These are phyloP conservation scores for Garrulus glandarius DNA, from an alignment of 2,797 vertebrate genomes.

Conservation along the genomic window DNA sequence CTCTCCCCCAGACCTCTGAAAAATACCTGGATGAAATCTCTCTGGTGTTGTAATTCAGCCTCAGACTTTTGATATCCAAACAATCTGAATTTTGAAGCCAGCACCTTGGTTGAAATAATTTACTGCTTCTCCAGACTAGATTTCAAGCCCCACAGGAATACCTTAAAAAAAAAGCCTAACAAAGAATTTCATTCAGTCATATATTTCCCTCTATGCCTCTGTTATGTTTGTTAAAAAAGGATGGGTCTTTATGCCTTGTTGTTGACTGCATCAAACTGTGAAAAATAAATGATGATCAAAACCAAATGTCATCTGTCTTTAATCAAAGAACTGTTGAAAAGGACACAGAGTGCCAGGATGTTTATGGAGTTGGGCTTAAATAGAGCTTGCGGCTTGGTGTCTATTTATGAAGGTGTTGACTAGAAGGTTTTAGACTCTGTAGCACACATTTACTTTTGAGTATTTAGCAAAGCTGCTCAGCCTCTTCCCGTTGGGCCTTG, in stretches of 20 bases:
- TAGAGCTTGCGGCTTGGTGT: background rate
- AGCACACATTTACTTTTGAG: background rate
- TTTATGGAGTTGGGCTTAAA: constrained; percentile 38
- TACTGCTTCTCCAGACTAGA: background rate
- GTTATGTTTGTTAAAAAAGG: background rate
- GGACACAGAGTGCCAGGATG: constrained; percentile 48
- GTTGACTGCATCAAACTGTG: constrained; percentile 33
- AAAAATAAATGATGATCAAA: constrained; percentile 66
- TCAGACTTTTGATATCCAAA: background rate
- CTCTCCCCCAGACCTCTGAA: background rate
- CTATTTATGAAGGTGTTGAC: constrained; percentile 49
- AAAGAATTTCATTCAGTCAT: background rate
- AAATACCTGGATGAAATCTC: background rate
- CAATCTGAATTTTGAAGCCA: background rate
- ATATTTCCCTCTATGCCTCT: background rate
- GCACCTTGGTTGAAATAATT: background rate
- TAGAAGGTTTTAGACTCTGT: background rate
- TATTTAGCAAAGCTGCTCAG: background rate
- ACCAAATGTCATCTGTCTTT: constrained; percentile 65
- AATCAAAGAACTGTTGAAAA: constrained; percentile 61
- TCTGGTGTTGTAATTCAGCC: background rate
- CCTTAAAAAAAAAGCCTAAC: background rate
- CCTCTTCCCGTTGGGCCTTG: background rate
- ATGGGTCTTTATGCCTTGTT: constrained; percentile 1
- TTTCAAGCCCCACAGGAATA: background rate